phyloP scores from a whole-genome alignment of 2,113 vertebrate genomes.

The Butorides virescens region DNA sequence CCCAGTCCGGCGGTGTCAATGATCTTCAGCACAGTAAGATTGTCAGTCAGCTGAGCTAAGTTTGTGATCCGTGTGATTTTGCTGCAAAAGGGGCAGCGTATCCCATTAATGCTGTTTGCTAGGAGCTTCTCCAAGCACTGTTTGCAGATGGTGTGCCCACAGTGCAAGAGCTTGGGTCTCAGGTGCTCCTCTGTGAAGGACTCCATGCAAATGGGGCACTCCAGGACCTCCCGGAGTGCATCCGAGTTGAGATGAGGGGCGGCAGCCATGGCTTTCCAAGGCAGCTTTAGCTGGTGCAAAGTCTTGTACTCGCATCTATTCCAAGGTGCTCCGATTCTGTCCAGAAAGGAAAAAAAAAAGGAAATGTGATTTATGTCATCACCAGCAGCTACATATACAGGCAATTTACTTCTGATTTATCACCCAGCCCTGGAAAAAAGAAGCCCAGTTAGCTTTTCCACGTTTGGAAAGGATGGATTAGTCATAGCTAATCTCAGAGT shows the following conservation, averaged over 20 bases:
- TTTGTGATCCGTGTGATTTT: slow-evolving; percentile 91
- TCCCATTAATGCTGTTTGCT: slow-evolving; percentile 92
- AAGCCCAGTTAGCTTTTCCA: background rate
- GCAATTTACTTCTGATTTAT: slow-evolving; percentile 48
- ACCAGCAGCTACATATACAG: slow-evolving; percentile 1
- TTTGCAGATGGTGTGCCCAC: slow-evolving; percentile 93
- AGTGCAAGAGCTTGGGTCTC: slow-evolving; percentile 93
- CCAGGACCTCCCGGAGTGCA: slow-evolving; percentile 90
- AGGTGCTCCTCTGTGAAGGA: slow-evolving; percentile 91
- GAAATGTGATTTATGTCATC: slow-evolving; percentile 46
- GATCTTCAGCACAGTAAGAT: slow-evolving; percentile 95
- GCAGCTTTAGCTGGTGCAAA: background rate
- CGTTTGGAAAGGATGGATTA: background rate
- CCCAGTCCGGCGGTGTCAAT: slow-evolving; percentile 86
- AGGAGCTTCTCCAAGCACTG: slow-evolving; percentile 95
- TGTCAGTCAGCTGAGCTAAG: slow-evolving; percentile 90
- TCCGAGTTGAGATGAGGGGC: slow-evolving; percentile 87
- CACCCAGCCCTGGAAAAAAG: background rate
- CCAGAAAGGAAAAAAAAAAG: background rate
- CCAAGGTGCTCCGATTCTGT: slow-evolving; percentile 48
- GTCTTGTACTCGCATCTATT: slow-evolving; percentile 27
- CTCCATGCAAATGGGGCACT: slow-evolving; percentile 96
- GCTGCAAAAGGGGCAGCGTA: slow-evolving; percentile 97
- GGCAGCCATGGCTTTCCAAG: slow-evolving; percentile 77
- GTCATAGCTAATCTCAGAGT: slow-evolving; percentile 52